A percentile compares a stretch with the other conserved stretches of the same genome.
These are phyloP conservation scores for Chinchilla lanigera DNA, from an alignment of 2,113 vertebrate species.

Conservation along the genomic window DNA sequence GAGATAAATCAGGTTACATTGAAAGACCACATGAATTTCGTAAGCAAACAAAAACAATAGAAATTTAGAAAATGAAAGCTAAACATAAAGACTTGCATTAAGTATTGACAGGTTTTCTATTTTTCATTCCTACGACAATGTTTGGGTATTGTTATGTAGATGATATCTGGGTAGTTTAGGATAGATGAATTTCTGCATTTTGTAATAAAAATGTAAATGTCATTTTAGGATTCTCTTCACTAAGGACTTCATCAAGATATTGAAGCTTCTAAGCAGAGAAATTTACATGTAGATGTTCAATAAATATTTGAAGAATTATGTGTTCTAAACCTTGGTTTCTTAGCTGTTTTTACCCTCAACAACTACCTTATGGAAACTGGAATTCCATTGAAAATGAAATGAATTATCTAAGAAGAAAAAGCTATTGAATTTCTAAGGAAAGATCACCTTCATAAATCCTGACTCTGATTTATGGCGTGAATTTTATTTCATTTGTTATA, in stretches of 20 bases:
- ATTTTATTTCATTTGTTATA: constrained; percentile 27
- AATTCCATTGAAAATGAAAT: background rate
- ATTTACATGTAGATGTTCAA: background rate
- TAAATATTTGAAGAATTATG: background rate
- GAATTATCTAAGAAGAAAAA: background rate
- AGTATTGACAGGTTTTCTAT: background rate
- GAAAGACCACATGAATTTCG: background rate
- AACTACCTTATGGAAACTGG: background rate
- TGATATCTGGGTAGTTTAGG: background rate
- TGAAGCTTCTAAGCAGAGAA: background rate
- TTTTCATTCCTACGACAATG: background rate
- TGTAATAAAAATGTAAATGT: background rate
- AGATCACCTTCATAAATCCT: background rate
- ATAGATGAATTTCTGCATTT: background rate
- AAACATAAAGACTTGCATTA: background rate
- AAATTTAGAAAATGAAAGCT: background rate
- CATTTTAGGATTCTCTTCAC: background rate
- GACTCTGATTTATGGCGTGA: background rate
- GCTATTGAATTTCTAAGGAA: constrained; percentile 12
- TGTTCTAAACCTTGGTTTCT: background rate
- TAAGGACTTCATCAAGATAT: background rate
- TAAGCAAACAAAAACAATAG: background rate
- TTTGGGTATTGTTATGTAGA: background rate
- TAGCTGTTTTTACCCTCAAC: background rate
- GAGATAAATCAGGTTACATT: background rate